Conservation (phyloP, 2,888 invertebrate species). For the Hyalella azteca region DNA sequence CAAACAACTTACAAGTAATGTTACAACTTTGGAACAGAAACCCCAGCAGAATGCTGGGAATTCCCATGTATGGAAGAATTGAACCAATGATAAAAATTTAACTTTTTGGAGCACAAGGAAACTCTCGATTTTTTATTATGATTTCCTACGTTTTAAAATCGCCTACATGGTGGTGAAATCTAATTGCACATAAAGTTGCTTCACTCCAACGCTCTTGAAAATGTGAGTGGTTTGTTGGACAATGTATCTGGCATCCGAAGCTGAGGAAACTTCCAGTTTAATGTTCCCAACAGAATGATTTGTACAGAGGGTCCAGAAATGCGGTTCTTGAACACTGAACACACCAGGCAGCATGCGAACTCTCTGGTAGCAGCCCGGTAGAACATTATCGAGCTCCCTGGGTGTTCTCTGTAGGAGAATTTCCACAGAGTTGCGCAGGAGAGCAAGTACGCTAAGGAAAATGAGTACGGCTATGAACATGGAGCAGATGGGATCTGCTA, state of each 20-base stretch:
- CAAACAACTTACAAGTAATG: too few relatives aligned
- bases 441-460: conserved; percentile 75
- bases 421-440: conserved; percentile 75
- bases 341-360: conserved; percentile 89
- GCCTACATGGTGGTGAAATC: conserved; percentile 65
- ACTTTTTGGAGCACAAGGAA: too few relatives aligned
- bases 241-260: conserved; percentile 91
- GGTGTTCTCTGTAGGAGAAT: conserved; percentile 96
- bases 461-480: conserved; percentile 94
- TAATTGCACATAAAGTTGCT: conserved; percentile 89
- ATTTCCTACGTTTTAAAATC: background rate
- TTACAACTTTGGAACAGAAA: too few relatives aligned
- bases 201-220: conserved; percentile 88
- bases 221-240: conserved; percentile 92
- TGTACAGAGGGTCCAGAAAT: conserved; percentile 97
- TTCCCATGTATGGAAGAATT: too few relatives aligned
- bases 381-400: conserved; percentile 75
- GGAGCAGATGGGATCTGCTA: conserved; percentile 97
- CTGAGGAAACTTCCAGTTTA: conserved; percentile 92
- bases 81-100: too few relatives aligned
- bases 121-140: too few relatives aligned
- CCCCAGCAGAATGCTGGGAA: too few relatives aligned
- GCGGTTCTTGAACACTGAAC: conserved; percentile 91
- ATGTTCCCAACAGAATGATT: conserved; percentile 90
- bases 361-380: conserved; percentile 88